Evolutionary conservation across 2,113 vertebrate genomes (phyloP).

Genomic region (Lepus timidus): DNA sequence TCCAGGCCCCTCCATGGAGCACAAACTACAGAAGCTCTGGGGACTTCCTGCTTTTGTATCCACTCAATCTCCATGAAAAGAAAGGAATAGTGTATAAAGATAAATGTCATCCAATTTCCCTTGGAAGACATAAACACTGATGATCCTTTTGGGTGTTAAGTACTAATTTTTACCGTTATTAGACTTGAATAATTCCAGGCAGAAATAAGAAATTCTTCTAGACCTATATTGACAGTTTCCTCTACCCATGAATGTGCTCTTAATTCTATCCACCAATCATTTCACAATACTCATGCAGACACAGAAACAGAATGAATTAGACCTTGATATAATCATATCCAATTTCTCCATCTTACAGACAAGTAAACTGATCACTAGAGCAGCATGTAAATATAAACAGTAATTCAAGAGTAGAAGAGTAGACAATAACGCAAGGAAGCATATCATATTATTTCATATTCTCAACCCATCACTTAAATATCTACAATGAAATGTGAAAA

Average conservation of each 20-base stretch:
- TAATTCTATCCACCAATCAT: not conserved
- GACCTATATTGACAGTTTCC: not conserved
- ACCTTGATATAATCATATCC: not conserved
- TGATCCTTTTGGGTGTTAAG: not conserved
- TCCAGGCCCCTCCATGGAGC: not conserved
- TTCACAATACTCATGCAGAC: not conserved
- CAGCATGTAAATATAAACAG: not conserved
- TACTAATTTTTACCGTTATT: slow-evolving; percentile 20
- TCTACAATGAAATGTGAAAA: not conserved
- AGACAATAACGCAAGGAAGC: not conserved
- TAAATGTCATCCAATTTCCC: slow-evolving; percentile 6
- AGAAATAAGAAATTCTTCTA: not conserved
- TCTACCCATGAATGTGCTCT: not conserved
- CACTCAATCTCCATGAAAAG: not conserved
- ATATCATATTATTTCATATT: not conserved
- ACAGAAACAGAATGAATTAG: not conserved
- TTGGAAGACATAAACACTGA: not conserved
- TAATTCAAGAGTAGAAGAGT: not conserved
- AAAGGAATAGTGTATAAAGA: not conserved
- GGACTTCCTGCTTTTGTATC: not conserved
- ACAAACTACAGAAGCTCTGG: not conserved
- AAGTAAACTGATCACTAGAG: not conserved
- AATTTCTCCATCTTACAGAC: not conserved
- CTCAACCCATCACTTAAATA: not conserved
- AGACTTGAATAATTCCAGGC: not conserved